phyloP scores from a whole-genome alignment of 1,140 invertebrate genomes.

The Micrasema minimum region DNA sequence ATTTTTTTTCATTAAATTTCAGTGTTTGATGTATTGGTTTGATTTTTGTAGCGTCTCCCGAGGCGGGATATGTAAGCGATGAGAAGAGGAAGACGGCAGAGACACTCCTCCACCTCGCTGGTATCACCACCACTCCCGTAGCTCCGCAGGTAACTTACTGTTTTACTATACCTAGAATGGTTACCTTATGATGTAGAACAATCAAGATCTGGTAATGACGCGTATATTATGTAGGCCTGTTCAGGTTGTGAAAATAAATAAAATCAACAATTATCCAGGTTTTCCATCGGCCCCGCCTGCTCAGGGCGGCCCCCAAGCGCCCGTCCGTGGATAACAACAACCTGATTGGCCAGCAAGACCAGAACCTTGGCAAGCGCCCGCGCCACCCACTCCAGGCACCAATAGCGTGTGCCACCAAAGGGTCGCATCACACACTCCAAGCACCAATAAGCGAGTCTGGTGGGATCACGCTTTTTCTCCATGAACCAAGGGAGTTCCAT shows the following conservation, averaged over 20 bases:
- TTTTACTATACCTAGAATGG: not conserved
- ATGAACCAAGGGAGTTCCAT: too few species aligned
- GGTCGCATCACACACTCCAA: not conserved
- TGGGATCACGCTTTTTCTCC: too few species aligned
- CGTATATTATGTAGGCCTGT: too few species aligned
- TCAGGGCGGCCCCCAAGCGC: constrained; percentile 44
- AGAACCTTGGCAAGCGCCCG: constrained; percentile 44
- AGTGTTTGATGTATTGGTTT: not conserved
- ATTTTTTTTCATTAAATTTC: too few species aligned
- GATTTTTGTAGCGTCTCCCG: constrained; percentile 45
- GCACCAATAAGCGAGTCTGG: too few species aligned
- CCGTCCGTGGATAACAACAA: constrained; percentile 40
- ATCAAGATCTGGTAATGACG: too few species aligned
- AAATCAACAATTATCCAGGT: too few species aligned
- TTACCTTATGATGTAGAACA: too few species aligned
- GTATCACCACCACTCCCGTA: constrained; percentile 19
- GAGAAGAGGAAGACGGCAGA: constrained; percentile 51
- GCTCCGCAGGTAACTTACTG: constrained; percentile 5
- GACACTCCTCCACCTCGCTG: constrained; percentile 47
- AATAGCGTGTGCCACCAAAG: not conserved
- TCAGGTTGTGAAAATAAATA: too few species aligned
- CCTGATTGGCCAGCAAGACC: constrained; percentile 34
- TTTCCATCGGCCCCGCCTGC: constrained; percentile 41
- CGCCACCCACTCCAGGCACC: constrained; percentile 28
- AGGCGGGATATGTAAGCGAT: constrained; percentile 50